Conservation (phyloP, 2,797 vertebrate species). For the Hylomyscus alleni region DNA sequence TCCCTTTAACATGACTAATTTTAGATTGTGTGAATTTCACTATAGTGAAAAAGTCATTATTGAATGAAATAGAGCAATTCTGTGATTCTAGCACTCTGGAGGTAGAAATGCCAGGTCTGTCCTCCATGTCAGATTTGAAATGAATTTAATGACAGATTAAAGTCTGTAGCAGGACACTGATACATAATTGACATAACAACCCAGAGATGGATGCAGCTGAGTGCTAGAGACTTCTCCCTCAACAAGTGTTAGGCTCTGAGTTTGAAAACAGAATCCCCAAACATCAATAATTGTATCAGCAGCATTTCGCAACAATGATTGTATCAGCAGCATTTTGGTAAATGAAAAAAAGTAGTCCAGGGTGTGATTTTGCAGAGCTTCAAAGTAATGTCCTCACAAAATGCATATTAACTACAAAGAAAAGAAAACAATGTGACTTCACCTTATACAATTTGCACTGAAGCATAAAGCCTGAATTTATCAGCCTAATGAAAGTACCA, state of each 20-base stretch:
- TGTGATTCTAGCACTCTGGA: background rate
- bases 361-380: background rate
- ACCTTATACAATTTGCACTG: background rate
- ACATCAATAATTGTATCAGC: background rate
- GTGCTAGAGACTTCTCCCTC: no score
- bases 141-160: background rate
- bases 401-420: background rate
- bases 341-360: background rate
- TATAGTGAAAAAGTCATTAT: background rate
- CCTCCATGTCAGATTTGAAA: no score
- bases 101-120: background rate
- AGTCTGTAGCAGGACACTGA: background rate
- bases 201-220: no score
- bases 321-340: background rate
- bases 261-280: background rate
- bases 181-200: background rate
- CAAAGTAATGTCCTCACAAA: background rate
- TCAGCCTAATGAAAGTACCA: background rate
- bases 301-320: background rate
- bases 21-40: background rate
- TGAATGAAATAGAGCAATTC: background rate
- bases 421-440: constrained; percentile 10
- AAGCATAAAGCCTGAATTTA: background rate
- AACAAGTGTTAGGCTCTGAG: background rate
- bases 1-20: background rate